Evolutionary conservation across 1,140 invertebrate genomes (phyloP).

Genomic region (Drosophila truncata): DNA sequence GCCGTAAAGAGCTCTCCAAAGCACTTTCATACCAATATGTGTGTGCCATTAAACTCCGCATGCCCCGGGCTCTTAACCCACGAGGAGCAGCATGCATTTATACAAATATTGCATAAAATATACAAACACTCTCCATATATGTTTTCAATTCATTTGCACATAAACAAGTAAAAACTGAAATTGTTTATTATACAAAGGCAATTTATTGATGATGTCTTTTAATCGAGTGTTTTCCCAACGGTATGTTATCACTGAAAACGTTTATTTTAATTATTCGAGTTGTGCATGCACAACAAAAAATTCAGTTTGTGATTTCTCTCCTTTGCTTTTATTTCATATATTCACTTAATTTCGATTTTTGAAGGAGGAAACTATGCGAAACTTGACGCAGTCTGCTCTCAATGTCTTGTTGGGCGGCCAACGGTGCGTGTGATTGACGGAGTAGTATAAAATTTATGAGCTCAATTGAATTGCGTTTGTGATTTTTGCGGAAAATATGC

Average conservation of each 20-base stretch:
- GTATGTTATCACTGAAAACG: constrained; percentile 63
- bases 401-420: constrained; percentile 29
- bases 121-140: constrained; percentile 35
- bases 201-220: constrained; percentile 73
- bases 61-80: constrained; percentile 34
- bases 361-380: neutral
- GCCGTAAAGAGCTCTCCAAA: constrained; percentile 53
- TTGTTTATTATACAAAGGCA: constrained; percentile 65
- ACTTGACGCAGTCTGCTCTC: constrained; percentile 20
- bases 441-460: constrained; percentile 30
- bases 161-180: constrained; percentile 43
- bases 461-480: constrained; percentile 29
- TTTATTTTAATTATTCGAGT: constrained; percentile 76
- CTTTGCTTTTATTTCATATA: constrained; percentile 19
- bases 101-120: constrained; percentile 51
- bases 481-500: constrained; percentile 47
- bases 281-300: constrained; percentile 22
- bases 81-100: constrained; percentile 18
- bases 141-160: constrained; percentile 75
- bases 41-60: constrained; percentile 42
- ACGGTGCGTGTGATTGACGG: constrained; percentile 57
- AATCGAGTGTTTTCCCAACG: constrained; percentile 48
- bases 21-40: constrained; percentile 46
- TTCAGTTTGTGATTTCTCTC: constrained; percentile 15
- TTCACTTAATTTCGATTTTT: constrained; percentile 9